phyloP scores from a whole-genome alignment of 2,797 vertebrate species.

The Falco novaeseelandiae region DNA sequence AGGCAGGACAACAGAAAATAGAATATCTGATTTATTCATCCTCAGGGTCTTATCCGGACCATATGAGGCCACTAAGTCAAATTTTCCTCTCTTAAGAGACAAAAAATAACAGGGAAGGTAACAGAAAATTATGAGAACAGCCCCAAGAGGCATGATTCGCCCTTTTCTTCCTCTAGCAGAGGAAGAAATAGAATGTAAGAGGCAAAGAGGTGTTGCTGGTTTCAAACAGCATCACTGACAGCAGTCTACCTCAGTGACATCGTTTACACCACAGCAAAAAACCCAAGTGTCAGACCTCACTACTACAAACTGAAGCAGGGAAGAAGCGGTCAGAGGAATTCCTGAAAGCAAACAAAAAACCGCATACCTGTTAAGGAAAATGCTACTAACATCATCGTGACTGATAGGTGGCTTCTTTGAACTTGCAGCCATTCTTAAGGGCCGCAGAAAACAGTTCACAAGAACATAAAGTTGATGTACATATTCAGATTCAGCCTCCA shows the following conservation, averaged over 20 bases:
- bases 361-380: conserved; percentile 96
- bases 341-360: not conserved
- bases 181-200: not conserved
- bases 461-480: conserved; percentile 96
- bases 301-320: not conserved
- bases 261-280: not conserved
- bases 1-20: not conserved
- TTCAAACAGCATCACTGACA: not conserved
- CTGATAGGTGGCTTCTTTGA: conserved; percentile 97
- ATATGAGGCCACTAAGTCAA: not conserved
- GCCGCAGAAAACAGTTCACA: conserved; percentile 95
- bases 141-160: not conserved
- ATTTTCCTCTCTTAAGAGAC: not conserved
- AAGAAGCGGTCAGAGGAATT: not conserved
- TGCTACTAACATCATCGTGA: conserved; percentile 96
- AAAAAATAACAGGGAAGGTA: not conserved
- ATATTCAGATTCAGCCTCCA: conserved; percentile 92
- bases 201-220: not conserved
- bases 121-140: not conserved
- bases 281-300: not conserved
- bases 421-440: conserved; percentile 96
- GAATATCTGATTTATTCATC: not conserved
- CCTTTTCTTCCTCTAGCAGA: not conserved
- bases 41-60: not conserved
- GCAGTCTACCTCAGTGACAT: not conserved